Evolutionary conservation across 2,797 vertebrate genomes (phyloP).

Genomic region (Neostethus bicornis): DNA sequence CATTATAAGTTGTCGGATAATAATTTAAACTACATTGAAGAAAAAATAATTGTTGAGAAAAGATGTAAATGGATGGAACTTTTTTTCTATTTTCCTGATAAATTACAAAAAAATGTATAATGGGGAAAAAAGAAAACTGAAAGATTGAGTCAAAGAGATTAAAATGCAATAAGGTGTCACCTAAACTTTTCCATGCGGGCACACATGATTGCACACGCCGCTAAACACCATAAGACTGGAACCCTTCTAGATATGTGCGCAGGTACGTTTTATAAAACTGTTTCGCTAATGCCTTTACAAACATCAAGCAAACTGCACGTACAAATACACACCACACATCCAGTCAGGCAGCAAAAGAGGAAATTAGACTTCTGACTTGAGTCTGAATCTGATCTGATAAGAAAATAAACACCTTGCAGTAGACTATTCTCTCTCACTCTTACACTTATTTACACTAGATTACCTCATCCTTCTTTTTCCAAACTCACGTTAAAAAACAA

Average conservation of each 20-base stretch:
- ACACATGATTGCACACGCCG: slow-evolving; percentile 17
- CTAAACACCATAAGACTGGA: slow-evolving; percentile 16
- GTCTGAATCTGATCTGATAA: slow-evolving; percentile 61
- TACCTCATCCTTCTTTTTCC: neutral
- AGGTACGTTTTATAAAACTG: slow-evolving; percentile 15
- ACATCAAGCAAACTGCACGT: neutral
- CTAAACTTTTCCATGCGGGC: slow-evolving; percentile 3
- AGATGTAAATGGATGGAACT: no score
- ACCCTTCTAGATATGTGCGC: neutral
- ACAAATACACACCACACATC: slow-evolving; percentile 2
- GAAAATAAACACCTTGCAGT: slow-evolving; percentile 52
- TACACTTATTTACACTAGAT: neutral
- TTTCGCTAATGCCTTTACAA: slow-evolving; percentile 12
- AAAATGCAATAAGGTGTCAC: slow-evolving; percentile 2
- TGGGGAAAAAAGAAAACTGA: no score
- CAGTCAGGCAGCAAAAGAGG: slow-evolving; percentile 50
- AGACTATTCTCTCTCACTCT: slow-evolving; percentile 19
- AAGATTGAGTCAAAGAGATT: slow-evolving; percentile 5
- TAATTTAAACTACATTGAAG: no score
- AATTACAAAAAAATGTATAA: no score
- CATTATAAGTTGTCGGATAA: no score
- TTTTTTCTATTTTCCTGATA: no score
- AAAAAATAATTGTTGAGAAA: no score
- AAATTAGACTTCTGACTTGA: slow-evolving; percentile 65
- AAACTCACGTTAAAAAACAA: neutral